These are phyloP conservation scores for Prinia subflava DNA, from an alignment of 2,113 vertebrate genomes.

Conservation along the genomic window DNA sequence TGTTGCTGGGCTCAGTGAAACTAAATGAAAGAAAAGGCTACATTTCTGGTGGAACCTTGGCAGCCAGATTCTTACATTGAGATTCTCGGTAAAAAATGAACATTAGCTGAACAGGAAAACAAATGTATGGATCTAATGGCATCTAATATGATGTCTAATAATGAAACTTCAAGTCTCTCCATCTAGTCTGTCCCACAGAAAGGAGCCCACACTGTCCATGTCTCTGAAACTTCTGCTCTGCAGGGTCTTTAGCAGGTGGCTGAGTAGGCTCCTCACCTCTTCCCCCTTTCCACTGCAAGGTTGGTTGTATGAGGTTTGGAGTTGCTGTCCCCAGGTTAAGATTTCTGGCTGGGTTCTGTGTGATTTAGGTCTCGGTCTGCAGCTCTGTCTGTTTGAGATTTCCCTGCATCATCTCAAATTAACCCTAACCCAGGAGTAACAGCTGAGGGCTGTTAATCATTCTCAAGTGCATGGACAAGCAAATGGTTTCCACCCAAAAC, in stretches of 20 bases:
- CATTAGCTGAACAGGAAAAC: not conserved
- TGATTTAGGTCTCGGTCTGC: not conserved
- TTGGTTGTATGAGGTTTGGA: not conserved
- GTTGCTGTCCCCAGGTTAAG: not conserved
- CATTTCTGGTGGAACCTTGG: not conserved
- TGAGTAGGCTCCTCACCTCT: not conserved
- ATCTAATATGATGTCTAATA: not conserved
- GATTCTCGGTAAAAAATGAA: not conserved
- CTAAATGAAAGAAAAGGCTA: not conserved
- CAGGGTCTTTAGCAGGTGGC: not conserved
- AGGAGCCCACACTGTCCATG: fast-evolving
- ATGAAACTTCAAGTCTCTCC: not conserved
- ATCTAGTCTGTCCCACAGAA: not conserved
- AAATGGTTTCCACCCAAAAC: not conserved
- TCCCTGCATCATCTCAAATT: not conserved
- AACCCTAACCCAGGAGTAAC: not conserved
- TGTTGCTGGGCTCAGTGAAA: not conserved
- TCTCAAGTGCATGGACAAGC: not conserved
- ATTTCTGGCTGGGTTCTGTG: not conserved
- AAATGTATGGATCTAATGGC: not conserved
- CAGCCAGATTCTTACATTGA: not conserved
- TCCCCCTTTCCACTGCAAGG: not conserved
- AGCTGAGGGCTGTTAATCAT: not conserved
- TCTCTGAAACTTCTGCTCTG: not conserved
- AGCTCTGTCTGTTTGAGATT: not conserved